These are phyloP conservation scores for Popillia japonica DNA, from an alignment of 1,140 invertebrate genomes.

Conservation along the genomic window DNA sequence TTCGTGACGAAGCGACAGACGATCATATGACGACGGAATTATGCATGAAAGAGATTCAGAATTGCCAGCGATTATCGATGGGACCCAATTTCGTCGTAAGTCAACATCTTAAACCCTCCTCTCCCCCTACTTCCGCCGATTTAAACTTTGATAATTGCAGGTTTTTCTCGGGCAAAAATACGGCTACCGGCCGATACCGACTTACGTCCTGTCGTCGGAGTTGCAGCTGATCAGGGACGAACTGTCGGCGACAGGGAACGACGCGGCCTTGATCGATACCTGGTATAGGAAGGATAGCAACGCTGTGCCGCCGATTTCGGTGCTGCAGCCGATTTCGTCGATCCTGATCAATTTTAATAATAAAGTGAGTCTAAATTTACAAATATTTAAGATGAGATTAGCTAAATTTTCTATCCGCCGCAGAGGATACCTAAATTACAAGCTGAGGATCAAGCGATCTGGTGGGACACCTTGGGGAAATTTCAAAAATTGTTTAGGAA, in stretches of 20 bases:
- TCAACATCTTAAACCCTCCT: too few species aligned
- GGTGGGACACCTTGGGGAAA: conserved; percentile 96
- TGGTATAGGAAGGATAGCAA: conserved; percentile 99
- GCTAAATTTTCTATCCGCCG: conserved; percentile 51
- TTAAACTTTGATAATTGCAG: too few species aligned
- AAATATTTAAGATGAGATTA: background rate
- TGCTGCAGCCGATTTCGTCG: conserved; percentile 96
- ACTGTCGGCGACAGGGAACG: conserved; percentile 78
- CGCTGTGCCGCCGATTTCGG: conserved; percentile 90
- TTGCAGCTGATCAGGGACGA: conserved; percentile 88
- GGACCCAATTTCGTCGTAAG: conserved; percentile 95
- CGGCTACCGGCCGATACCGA: conserved; percentile 96
- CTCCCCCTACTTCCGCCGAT: too few species aligned
- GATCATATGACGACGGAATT: conserved; percentile 99
- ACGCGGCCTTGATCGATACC: conserved; percentile 84
- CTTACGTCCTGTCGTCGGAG: conserved; percentile 92
- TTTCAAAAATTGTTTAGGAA: conserved; percentile 96
- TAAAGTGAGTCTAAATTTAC: conserved; percentile 73
- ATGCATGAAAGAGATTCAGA: conserved; percentile 97
- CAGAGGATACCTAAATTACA: conserved; percentile 92
- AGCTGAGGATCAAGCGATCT: conserved; percentile 94
- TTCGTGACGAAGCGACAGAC: conserved; percentile 95
- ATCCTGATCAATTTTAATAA: conserved; percentile 98
- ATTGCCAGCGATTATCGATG: conserved; percentile 96
- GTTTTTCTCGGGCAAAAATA: conserved; percentile 98